These are phyloP conservation scores for Heliothis peltigera DNA, from an alignment of 2,888 invertebrate species.

Conservation along the genomic window DNA sequence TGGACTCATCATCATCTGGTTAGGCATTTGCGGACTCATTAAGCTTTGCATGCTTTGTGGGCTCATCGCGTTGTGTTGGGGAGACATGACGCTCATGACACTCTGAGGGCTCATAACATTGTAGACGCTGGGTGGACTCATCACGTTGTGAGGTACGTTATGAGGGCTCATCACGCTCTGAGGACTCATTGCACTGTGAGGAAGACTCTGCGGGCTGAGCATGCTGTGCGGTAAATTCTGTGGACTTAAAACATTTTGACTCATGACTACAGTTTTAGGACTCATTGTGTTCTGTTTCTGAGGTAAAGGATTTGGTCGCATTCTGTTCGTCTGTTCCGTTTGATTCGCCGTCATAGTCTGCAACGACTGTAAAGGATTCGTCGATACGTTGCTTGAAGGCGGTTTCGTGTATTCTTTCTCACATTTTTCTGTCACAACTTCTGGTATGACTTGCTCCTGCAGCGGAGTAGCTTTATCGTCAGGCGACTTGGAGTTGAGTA, in stretches of 20 bases:
- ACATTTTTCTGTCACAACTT: slow-evolving; percentile 75
- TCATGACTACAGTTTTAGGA: slow-evolving; percentile 83
- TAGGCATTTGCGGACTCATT: slow-evolving; percentile 86
- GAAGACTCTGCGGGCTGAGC: slow-evolving; percentile 85
- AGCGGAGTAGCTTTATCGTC: slow-evolving; percentile 81
- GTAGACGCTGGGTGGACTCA: slow-evolving; percentile 85
- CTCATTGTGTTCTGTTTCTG: slow-evolving; percentile 80
- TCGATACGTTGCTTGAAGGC: slow-evolving; percentile 66
- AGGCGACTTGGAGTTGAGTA: slow-evolving; percentile 82
- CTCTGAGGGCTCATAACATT: slow-evolving; percentile 88
- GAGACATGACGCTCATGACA: slow-evolving; percentile 87
- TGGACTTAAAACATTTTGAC: slow-evolving; percentile 83
- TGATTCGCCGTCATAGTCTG: slow-evolving; percentile 85
- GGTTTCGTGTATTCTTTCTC: slow-evolving; percentile 79
- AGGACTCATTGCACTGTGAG: slow-evolving; percentile 86
- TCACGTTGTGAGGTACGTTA: slow-evolving; percentile 78
- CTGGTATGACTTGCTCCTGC: slow-evolving; percentile 85
- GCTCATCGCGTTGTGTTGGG: slow-evolving; percentile 86
- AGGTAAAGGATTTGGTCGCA: slow-evolving; percentile 79
- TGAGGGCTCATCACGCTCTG: slow-evolving; percentile 86
- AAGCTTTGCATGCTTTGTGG: slow-evolving; percentile 86
- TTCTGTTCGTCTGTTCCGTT: slow-evolving; percentile 80
- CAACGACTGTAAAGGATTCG: slow-evolving; percentile 83
- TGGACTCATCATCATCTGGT: slow-evolving; percentile 86
- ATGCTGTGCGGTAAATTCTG: slow-evolving; percentile 82